These are phyloP conservation scores for Atherinosoma microstoma DNA, from an alignment of 2,797 vertebrate genomes.

Conservation along the genomic window DNA sequence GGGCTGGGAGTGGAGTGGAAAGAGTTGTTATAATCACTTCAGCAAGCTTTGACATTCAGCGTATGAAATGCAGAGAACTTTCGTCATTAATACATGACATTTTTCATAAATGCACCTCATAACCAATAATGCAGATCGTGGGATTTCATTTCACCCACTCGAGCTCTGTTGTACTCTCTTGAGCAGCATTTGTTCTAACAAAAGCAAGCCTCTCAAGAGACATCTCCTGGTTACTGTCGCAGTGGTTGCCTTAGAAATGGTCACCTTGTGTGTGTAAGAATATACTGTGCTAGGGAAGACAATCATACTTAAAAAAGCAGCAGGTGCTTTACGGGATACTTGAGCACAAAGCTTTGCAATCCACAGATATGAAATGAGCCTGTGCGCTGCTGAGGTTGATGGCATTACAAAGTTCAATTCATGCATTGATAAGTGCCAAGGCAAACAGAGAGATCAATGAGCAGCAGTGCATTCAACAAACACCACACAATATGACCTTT, in stretches of 20 bases:
- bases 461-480: slow-evolving; percentile 49
- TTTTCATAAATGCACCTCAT: background rate
- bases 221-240: slow-evolving; percentile 29
- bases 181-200: slow-evolving; percentile 12
- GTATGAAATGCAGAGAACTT: background rate
- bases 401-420: slow-evolving; percentile 68
- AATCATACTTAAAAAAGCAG: too few species aligned
- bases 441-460: slow-evolving; percentile 58
- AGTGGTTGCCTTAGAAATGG: slow-evolving; percentile 35
- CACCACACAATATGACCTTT: slow-evolving; percentile 68
- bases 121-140: background rate
- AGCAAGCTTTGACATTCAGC: slow-evolving; percentile 17
- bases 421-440: slow-evolving; percentile 62
- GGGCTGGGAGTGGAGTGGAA: slow-evolving; percentile 8
- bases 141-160: background rate
- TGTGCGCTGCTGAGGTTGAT: slow-evolving; percentile 3
- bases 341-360: slow-evolving; percentile 27
- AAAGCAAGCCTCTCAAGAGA: slow-evolving; percentile 21
- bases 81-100: background rate
- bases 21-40: slow-evolving; percentile 29
- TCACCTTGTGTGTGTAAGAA: slow-evolving; percentile 12
- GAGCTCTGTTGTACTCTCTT: background rate
- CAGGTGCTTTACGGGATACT: slow-evolving; percentile 36
- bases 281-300: background rate
- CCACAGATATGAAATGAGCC: slow-evolving; percentile 23